Base-by-base conservation (phyloP, 2,113 vertebrate species). In the Hypomesus transpacificus region DNA sequence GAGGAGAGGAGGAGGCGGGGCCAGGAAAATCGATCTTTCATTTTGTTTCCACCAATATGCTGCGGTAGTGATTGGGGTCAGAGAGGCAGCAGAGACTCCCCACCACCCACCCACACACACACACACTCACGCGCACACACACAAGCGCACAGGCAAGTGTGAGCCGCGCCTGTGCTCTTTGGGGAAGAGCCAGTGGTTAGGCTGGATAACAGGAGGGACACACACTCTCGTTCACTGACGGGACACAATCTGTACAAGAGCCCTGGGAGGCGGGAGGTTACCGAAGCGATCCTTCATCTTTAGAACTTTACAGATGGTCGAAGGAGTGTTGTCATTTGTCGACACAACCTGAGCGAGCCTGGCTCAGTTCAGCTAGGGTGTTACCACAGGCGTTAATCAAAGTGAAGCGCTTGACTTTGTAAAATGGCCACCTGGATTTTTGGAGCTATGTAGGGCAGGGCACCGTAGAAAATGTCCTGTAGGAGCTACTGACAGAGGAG, bases 41-140 rank as follows among this genome's bases (percentile, higher is more conserved):
- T 80, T 87, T 82, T 18, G 76, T 84, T 85, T 84, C 81, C 76
- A 77, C 71, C 76, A 70, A 79, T 80, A 86, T 80, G 52, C 76
- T 69, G 80, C 66, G 39, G 75, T 52, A 53, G 84, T 88, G 89
- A 91, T 90, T 89, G 89, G 85, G 90, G 86, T 90, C 89, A 87
- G 71, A 75, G 66, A 79, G 88, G 81, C 86, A 83, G 80, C 60
- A 56, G 68, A 71, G 62, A 21, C 65, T 67, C 21, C 31, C 31
- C 39, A 46, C 39, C 53, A 56, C 53, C n/a, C 53, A n/a, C 53
- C n/a, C 53, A 56, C 53, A n/a, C 68, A 72, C 68, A 69, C 79
- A 81, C 52, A 72, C 70, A 60, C 79, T 80, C 52, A 72, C 70
- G 58, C 34, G 53, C 70, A 52, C 20, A 46, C 70, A 28, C 52